A percentile compares a stretch with the other conserved stretches of the same genome.
Evolutionary conservation across 2,888 invertebrate genomes (phyloP).

Genomic region (Pimpla rufipes): DNA sequence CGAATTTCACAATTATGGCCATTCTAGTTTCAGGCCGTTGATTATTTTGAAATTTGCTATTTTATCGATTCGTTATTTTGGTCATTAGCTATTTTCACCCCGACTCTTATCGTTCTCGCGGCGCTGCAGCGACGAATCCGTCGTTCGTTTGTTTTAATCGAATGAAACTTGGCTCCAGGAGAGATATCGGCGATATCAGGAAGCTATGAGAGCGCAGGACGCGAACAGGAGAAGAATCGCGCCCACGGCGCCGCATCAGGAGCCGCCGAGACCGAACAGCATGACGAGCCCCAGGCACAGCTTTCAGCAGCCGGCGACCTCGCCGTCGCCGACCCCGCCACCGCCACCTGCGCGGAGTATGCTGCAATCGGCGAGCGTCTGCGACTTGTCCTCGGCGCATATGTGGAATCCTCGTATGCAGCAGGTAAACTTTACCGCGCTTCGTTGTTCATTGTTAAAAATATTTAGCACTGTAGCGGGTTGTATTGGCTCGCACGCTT

Average conservation of each 20-base stretch:
- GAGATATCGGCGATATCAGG: constrained; percentile 85
- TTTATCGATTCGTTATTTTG: too few relatives aligned
- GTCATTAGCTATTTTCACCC: too few relatives aligned
- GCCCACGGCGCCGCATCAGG: constrained; percentile 72
- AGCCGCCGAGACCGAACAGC: constrained; percentile 77
- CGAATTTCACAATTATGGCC: too few relatives aligned
- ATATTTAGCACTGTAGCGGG: too few relatives aligned
- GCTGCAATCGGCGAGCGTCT: constrained; percentile 83
- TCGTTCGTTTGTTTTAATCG: too few relatives aligned
- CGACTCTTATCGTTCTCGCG: too few relatives aligned
- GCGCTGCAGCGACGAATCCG: too few relatives aligned
- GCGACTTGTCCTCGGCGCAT: constrained; percentile 80
- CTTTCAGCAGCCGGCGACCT: constrained; percentile 50
- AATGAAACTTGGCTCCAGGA: constrained; percentile 74
- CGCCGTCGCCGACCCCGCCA: constrained; percentile 75
- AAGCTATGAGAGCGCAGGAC: constrained; percentile 87
- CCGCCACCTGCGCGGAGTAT: constrained; percentile 79
- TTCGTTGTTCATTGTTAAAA: too few relatives aligned
- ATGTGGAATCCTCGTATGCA: constrained; percentile 86
- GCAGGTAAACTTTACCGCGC: constrained; percentile 87
- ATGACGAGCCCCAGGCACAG: constrained; percentile 76
- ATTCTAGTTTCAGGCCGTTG: too few relatives aligned
- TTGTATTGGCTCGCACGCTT: too few relatives aligned
- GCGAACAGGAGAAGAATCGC: constrained; percentile 83
- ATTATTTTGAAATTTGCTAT: too few relatives aligned